Conservation (phyloP, 2,113 vertebrate genomes). For the Delphinapterus leucas region DNA sequence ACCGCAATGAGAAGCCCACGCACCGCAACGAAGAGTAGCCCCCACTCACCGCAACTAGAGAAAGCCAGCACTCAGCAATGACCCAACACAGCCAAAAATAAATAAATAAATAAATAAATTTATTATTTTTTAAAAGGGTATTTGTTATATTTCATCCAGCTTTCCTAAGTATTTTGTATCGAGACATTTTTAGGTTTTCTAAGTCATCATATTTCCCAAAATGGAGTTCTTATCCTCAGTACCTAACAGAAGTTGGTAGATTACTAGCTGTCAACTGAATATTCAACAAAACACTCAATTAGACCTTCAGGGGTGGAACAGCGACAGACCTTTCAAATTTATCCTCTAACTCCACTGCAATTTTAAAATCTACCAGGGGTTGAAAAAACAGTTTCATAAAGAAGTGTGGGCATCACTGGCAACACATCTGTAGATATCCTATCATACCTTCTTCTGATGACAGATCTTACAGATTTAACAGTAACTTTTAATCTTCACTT, state of each 20-base stretch:
- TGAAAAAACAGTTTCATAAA: conserved; percentile 6
- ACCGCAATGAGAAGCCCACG: no score
- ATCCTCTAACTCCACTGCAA: not conserved
- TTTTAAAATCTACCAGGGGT: not conserved
- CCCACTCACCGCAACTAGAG: no score
- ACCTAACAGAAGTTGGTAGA: not conserved
- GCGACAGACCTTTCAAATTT: not conserved
- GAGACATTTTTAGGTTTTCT: not conserved
- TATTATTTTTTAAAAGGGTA: not conserved
- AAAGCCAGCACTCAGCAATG: no score
- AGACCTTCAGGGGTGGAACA: not conserved
- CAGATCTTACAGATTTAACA: not conserved
- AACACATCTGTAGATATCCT: not conserved
- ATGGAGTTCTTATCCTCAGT: not conserved
- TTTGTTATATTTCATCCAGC: not conserved
- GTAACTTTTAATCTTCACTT: not conserved
- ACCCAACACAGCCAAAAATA: no score
- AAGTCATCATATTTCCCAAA: not conserved
- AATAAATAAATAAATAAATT: no score
- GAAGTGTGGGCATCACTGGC: not conserved
- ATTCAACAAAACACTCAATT: not conserved
- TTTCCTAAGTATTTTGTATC: not conserved
- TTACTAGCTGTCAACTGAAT: not conserved
- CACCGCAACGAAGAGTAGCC: no score
- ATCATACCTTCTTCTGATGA: not conserved